Base-by-base conservation (phyloP, 2,888 invertebrate species). In the Cylindroiulus punctatus region DNA sequence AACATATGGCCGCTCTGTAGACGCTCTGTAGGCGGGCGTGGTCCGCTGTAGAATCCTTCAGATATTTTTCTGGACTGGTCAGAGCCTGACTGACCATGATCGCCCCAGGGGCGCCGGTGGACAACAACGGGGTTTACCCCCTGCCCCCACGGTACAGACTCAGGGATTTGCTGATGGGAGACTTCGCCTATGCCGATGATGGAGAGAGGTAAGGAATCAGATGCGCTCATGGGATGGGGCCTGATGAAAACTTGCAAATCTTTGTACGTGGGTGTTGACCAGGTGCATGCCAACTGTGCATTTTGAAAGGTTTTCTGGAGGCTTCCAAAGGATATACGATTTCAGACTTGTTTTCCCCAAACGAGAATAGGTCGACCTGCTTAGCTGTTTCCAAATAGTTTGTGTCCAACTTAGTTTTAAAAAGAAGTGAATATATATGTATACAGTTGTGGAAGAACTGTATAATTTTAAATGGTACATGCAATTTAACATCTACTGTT, bases 151-250 rank as follows among this genome's bases (percentile, higher is more conserved):
- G 95, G 88, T 95, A 95, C 92, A 93, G 95, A 86, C 93, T 95
- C 89, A 92, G 95, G 88, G 95, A 95, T 91, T 93, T 95, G 88
- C 93, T 95, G 89, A 92, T 95, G 89, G 95, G 95, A 83, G 95
- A 95, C 91, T 94, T 94, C 90, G 94, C 94, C 22, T 94, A 94
- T 91, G 94, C 94, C 90, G 95, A 95, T 90, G 94, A 95, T 89
- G 95, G 95, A 82, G 95, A 95, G 93, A 94, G 95, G 95, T 95
- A 91, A 92, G 82, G 10, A 1, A n/a, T n/a, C 52, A 52, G 52
- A 7, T 17, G 52, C n/a, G 2, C 52, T 5, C n/a, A n/a, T 47
- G 52, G 52, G 19, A 17, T n/a, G 52, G 52, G 52, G n/a, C 1
- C 47, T n/a, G 19, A 52, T 52, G 52, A 52, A 47, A n/a, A 52